A percentile compares a stretch with the other conserved stretches of the same genome.
Evolutionary conservation across 2,113 vertebrate species (phyloP).

Genomic region (Oreochromis spilurus): DNA sequence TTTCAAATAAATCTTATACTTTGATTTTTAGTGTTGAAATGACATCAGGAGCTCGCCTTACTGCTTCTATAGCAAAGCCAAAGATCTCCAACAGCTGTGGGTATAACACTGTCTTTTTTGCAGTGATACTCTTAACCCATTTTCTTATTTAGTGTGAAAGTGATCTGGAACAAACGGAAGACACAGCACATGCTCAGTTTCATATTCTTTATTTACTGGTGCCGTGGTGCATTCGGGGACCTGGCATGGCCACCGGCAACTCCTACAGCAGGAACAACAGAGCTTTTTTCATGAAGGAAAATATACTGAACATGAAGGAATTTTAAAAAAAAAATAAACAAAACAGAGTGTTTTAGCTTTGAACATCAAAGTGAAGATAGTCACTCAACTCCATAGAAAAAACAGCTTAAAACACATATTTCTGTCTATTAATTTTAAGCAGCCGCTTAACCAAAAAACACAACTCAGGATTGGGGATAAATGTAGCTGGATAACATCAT

Average conservation of each 20-base stretch:
- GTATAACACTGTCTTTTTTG: not conserved
- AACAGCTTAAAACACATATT: not conserved
- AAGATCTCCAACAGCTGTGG: not conserved
- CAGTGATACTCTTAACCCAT: not conserved
- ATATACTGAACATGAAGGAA: not conserved
- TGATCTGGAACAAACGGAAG: not conserved
- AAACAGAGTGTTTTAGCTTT: not conserved
- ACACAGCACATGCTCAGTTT: not conserved
- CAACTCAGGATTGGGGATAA: not conserved
- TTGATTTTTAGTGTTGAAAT: not conserved
- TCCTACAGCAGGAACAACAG: conserved; percentile 55
- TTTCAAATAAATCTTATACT: not conserved
- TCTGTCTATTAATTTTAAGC: not conserved
- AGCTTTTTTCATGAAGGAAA: conserved; percentile 44
- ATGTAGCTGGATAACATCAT: not conserved
- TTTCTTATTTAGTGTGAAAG: not conserved
- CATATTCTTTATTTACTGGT: conserved; percentile 45
- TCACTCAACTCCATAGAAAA: not conserved
- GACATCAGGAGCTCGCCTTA: not conserved
- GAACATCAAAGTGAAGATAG: not conserved
- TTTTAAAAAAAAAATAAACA: not conserved
- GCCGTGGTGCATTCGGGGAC: conserved; percentile 38
- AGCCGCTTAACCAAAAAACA: not conserved
- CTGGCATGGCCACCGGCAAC: not conserved
- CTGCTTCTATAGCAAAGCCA: not conserved